A percentile compares a stretch with the other conserved stretches of the same genome.
Evolutionary conservation across 2,888 invertebrate species (phyloP).

Genomic region (Mythimna albipuncta): DNA sequence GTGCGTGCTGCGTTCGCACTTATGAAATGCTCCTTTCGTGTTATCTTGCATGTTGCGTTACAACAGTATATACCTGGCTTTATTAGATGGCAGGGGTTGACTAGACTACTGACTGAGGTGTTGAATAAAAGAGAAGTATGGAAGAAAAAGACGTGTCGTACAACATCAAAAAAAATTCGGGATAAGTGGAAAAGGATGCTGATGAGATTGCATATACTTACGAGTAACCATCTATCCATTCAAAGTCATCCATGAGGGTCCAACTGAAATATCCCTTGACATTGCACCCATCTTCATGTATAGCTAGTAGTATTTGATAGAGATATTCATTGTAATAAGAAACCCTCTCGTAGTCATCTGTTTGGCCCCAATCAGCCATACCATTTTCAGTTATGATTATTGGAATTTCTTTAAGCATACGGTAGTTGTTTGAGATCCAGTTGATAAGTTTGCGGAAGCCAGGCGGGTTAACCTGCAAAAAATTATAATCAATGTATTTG

Average conservation of each 20-base stretch:
- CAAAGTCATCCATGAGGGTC: conserved; percentile 59
- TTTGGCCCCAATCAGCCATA: conserved; percentile 80
- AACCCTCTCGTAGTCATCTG: conserved; percentile 77
- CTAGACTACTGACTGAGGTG: not conserved
- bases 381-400: conserved; percentile 90
- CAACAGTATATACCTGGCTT: no score
- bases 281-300: conserved; percentile 73
- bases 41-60: no score
- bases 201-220: conserved; percentile 66
- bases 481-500: not conserved
- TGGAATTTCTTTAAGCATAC: conserved; percentile 81
- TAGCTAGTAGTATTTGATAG: conserved; percentile 70
- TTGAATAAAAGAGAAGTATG: not conserved
- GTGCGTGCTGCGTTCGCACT: no score
- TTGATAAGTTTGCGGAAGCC: conserved; percentile 92
- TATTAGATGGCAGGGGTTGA: not conserved
- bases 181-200: not conserved
- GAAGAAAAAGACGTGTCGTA: not conserved
- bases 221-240: conserved; percentile 82
- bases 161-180: not conserved
- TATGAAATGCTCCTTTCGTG: no score
- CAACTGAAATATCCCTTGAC: conserved; percentile 83
- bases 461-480: conserved; percentile 90
- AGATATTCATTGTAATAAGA: conserved; percentile 82
- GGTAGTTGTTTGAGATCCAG: conserved; percentile 91